Percentiles rank a stretch among this genome's conserved stretches.
These are phyloP conservation scores for Alviniconcha marisindica DNA, from an alignment of 1,140 invertebrate species.

Conservation along the genomic window DNA sequence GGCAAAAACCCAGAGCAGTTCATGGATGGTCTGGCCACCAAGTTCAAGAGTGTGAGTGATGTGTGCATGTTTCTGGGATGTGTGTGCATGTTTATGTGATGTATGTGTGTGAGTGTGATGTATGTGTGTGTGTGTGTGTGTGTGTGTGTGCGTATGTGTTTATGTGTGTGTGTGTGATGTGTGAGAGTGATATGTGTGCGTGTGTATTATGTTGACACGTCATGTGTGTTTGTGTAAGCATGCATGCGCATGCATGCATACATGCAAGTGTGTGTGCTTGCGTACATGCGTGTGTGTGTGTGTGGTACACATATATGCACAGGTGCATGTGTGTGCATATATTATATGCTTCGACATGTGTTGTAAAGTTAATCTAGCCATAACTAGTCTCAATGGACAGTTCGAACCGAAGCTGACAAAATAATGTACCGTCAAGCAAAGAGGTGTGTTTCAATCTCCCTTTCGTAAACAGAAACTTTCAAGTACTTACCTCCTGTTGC, in stretches of 20 bases:
- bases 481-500: slow-evolving; percentile 45
- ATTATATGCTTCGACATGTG: neutral
- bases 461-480: neutral
- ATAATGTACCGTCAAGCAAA: neutral
- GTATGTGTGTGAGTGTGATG: neutral
- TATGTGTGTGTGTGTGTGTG: neutral
- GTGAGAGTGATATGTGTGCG: neutral
- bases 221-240: neutral
- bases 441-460: neutral
- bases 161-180: neutral
- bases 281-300: neutral
- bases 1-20: slow-evolving; percentile 64
- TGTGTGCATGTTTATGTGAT: neutral
- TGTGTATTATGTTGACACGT: neutral
- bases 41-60: slow-evolving; percentile 69
- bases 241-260: neutral
- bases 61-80: neutral
- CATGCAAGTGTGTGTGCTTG: neutral
- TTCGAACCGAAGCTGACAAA: too few species aligned
- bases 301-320: neutral
- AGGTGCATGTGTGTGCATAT: neutral
- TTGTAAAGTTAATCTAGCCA: neutral
- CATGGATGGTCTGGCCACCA: slow-evolving; percentile 54
- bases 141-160: neutral
- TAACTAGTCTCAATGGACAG: neutral